Evolutionary conservation across 2,888 invertebrate species (phyloP), one percentile per base, ranked within the genome.

Genomic region (Heterodera filipjevi): DNA sequence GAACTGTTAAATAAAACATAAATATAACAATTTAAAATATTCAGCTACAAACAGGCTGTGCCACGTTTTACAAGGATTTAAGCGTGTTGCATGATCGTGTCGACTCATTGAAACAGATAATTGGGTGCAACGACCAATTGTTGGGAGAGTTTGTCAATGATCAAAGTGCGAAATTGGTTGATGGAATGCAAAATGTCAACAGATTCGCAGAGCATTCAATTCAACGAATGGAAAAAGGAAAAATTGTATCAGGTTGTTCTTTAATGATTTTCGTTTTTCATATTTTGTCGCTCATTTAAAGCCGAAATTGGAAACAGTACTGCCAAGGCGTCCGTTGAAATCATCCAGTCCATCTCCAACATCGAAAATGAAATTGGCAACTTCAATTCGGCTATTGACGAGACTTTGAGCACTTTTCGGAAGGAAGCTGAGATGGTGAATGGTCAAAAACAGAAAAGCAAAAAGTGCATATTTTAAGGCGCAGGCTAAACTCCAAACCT

Each of bases 61-160:
- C 72, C 3, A 75, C 78, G 30, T 79, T 76, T 16, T 81, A 75
- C 53, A 73, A 66, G 3, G 81, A 82, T 16, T 66, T 83, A 53
- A 71, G 53, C 27, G 35, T 70, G 5, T 33, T 78, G 30, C 83
- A 83, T 66, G 53, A 66, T 71, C 82, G 82, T 66, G 33, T 82
- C 12, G 82, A 83, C n/a, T 35, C 66, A n/a, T 44, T 81, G 30
- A 64, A 71, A n/a, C 44, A 72, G n/a, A 33, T 80, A 10, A 71
- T 73, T 44, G 59, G 22, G 33, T 53, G 32, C 22, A 82, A 82
- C 68, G 82, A 82, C 35, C 80, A 80, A 30, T 46, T 79, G 19
- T 35, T 83, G 73, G 82, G 82, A 3, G 53, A 82, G 32, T 82
- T 82, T 46, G 68, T 77, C 8, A 79, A 77, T 10, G 76, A 80